These are phyloP conservation scores for Papilio polyxenes DNA, from an alignment of 1,140 invertebrate species.

Conservation along the genomic window DNA sequence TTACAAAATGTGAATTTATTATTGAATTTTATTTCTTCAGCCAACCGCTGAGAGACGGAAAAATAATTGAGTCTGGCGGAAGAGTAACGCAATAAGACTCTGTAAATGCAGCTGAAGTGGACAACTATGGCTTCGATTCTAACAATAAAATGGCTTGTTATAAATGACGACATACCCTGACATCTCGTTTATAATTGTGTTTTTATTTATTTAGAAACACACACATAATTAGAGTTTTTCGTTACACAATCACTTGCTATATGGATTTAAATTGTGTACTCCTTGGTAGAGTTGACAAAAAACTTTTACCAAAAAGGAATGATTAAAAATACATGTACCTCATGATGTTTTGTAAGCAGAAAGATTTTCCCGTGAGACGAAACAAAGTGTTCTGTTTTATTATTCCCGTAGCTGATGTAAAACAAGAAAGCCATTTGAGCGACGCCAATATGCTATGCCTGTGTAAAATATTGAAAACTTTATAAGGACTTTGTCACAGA, in stretches of 20 bases:
- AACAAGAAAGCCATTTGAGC: slow-evolving; percentile 27
- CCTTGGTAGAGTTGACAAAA: not conserved
- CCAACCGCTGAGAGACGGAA: not conserved
- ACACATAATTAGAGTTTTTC: too few species aligned
- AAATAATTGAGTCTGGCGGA: not conserved
- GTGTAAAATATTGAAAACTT: slow-evolving; percentile 29
- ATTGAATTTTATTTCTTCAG: not conserved
- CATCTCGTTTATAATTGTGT: not conserved
- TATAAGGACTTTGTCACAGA: slow-evolving; percentile 18
- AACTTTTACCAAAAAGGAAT: slow-evolving; percentile 8
- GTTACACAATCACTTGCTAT: too few species aligned
- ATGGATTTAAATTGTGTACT: not conserved
- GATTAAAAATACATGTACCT: slow-evolving; percentile 24
- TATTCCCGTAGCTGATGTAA: slow-evolving; percentile 34
- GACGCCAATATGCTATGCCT: slow-evolving; percentile 6
- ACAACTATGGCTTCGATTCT: slow-evolving; percentile 1
- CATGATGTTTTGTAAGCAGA: slow-evolving; percentile 20
- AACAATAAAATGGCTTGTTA: not conserved
- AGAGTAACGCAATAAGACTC: slow-evolving; percentile 25
- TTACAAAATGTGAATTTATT: not conserved
- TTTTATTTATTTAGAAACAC: not conserved
- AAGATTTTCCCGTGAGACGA: slow-evolving; percentile 21
- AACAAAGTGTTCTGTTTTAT: slow-evolving; percentile 33
- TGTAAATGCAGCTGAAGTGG: slow-evolving; percentile 21
- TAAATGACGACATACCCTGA: not conserved